A percentile compares a stretch with the other conserved stretches of the same genome.
Evolutionary conservation across 1,140 invertebrate species (phyloP).

Genomic region (Akabosia matsudoensis): DNA sequence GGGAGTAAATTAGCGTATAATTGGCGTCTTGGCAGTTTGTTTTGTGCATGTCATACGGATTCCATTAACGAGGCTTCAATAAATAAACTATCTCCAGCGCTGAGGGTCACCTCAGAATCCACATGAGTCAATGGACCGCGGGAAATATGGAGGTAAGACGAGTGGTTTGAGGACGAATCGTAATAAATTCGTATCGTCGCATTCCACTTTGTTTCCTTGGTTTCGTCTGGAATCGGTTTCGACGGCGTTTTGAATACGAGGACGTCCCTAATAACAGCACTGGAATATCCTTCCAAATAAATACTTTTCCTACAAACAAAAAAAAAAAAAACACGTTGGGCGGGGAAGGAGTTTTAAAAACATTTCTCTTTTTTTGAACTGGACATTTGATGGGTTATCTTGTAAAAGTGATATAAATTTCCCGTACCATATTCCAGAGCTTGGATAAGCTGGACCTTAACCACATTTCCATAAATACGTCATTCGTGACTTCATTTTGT

Average conservation of each 20-base stretch:
- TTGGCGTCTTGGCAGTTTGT: background rate
- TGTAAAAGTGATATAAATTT: background rate
- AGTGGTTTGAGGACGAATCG: slow-evolving; percentile 6
- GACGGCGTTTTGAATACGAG: slow-evolving; percentile 46
- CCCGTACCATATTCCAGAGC: slow-evolving; percentile 81
- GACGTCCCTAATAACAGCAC: slow-evolving; percentile 54
- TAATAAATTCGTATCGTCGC: slow-evolving; percentile 36
- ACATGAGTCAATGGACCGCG: background rate
- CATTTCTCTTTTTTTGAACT: too few relatives aligned
- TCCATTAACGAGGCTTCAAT: background rate
- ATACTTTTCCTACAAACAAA: slow-evolving; percentile 60
- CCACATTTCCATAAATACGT: background rate
- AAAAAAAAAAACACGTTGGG: too few relatives aligned
- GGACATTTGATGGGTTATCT: too few relatives aligned
- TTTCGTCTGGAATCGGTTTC: slow-evolving; percentile 34
- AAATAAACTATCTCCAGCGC: background rate
- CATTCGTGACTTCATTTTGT: background rate
- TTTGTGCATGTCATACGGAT: background rate
- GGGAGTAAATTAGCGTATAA: background rate
- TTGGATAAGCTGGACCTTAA: slow-evolving; percentile 75
- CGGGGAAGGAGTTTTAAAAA: background rate
- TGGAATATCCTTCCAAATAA: slow-evolving; percentile 55
- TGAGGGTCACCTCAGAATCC: background rate
- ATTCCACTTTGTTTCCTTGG: slow-evolving; percentile 35
- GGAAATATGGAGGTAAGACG: background rate